Conservation (phyloP, 2,113 vertebrate species). For the Morone chrysops region DNA sequence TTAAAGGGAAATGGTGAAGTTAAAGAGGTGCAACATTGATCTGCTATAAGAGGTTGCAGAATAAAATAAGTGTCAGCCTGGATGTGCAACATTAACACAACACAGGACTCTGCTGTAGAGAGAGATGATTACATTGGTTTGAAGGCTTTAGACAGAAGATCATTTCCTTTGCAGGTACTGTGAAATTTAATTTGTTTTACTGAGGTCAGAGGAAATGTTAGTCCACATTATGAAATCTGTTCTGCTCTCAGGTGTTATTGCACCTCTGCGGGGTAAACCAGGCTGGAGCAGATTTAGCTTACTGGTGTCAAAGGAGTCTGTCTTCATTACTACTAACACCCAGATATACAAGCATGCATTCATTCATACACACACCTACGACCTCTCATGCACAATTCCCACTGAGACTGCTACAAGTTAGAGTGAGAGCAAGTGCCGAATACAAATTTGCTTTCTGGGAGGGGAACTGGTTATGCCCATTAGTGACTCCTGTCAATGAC, state of each 20-base stretch:
- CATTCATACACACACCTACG: not conserved
- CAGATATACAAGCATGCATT: not conserved
- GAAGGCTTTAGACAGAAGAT: slow-evolving; percentile 7
- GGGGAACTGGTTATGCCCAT: not conserved
- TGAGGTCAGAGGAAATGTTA: slow-evolving; percentile 36
- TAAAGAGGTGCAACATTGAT: not conserved
- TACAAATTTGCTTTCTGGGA: not conserved
- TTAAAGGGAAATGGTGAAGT: rapidly evolving
- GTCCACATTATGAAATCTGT: slow-evolving; percentile 21
- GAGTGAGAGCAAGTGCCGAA: not conserved
- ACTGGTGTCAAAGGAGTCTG: slow-evolving; percentile 14
- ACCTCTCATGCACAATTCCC: not conserved
- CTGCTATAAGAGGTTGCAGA: not conserved
- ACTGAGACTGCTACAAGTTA: not conserved
- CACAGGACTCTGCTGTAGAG: not conserved
- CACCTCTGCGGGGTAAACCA: not conserved
- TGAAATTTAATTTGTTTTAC: slow-evolving; percentile 48
- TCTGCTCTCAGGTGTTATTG: slow-evolving; percentile 16
- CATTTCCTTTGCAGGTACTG: slow-evolving; percentile 28
- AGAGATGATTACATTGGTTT: slow-evolving; percentile 5
- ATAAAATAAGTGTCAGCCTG: slow-evolving; percentile 3
- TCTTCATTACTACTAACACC: not conserved
- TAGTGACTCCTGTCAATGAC: not conserved
- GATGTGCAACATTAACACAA: not conserved
- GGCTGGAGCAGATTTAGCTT: not conserved